Evolutionary conservation across 2,888 invertebrate genomes (phyloP).

Genomic region (Amiota mariae): DNA sequence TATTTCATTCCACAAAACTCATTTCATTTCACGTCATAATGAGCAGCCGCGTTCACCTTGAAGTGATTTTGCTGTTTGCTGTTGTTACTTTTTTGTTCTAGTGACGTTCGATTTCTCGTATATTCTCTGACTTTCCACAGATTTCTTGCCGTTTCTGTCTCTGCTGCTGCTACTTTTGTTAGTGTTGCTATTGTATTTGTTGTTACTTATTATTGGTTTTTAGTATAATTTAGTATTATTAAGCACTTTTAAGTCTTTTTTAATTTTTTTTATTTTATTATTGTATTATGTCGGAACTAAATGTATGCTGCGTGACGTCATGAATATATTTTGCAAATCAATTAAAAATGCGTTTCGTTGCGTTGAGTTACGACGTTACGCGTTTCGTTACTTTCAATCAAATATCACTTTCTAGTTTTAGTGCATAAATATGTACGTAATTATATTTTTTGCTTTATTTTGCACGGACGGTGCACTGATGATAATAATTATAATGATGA

Average conservation of each 20-base stretch:
- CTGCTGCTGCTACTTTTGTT: not conserved
- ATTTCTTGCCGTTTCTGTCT: not conserved
- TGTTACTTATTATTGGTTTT: slow-evolving; percentile 7
- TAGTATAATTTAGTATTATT: too few species aligned
- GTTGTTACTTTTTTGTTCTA: slow-evolving; percentile 13
- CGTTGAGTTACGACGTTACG: not conserved
- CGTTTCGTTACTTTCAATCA: not conserved
- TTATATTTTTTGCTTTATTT: too few species aligned
- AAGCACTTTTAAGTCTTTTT: too few species aligned
- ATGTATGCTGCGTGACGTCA: not conserved
- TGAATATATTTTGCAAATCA: not conserved
- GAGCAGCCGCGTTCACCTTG: slow-evolving; percentile 18
- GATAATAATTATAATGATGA: too few species aligned
- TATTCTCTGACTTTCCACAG: slow-evolving; percentile 26
- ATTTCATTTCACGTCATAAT: slow-evolving; percentile 15
- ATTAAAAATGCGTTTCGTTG: not conserved
- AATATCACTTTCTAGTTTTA: not conserved
- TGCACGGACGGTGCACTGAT: too few species aligned
- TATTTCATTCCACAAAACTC: not conserved
- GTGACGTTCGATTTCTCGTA: slow-evolving; percentile 22
- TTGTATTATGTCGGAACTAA: too few species aligned
- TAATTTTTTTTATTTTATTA: not conserved
- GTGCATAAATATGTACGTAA: too few species aligned
- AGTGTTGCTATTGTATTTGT: slow-evolving; percentile 3
- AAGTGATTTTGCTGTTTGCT: slow-evolving; percentile 26